Evolutionary conservation across 2,797 vertebrate species (phyloP).

Genomic region (Trachurus trachurus): DNA sequence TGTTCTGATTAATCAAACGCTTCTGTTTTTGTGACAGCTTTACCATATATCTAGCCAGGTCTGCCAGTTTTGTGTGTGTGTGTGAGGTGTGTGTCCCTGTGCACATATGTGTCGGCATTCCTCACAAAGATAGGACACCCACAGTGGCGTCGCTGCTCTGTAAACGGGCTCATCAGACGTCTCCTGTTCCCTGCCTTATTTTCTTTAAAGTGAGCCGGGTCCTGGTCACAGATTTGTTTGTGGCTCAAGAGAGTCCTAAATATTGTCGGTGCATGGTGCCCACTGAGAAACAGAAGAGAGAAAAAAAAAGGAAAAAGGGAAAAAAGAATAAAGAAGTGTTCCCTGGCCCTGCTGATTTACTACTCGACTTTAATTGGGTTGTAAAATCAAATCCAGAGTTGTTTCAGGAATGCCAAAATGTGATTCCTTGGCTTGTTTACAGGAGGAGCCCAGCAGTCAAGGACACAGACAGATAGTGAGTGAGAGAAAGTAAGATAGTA

Average conservation of each 20-base stretch:
- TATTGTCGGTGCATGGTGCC: constrained; percentile 58
- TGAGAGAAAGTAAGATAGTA: constrained; percentile 61
- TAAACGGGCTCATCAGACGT: constrained; percentile 69
- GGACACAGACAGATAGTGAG: constrained; percentile 72
- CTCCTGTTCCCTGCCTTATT: constrained; percentile 41
- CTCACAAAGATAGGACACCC: constrained; percentile 54
- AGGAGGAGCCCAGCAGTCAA: constrained; percentile 83
- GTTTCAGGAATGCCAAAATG: constrained; percentile 86
- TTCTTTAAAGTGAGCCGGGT: constrained; percentile 54
- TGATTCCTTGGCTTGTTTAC: constrained; percentile 82
- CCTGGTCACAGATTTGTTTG: constrained; percentile 71
- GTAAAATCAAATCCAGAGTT: constrained; percentile 87
- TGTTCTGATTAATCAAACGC: constrained; percentile 80
- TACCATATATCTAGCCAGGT: constrained; percentile 61
- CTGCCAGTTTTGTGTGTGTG: constrained; percentile 40
- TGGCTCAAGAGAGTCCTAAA: constrained; percentile 70
- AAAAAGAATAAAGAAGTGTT: constrained; percentile 54
- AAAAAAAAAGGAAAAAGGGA: constrained; percentile 17
- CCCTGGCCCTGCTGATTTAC: constrained; percentile 80
- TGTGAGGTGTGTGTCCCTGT: constrained; percentile 3
- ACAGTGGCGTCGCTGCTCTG: constrained; percentile 66
- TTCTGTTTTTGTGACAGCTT: constrained; percentile 76
- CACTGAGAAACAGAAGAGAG: constrained; percentile 23
- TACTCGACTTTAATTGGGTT: constrained; percentile 86
- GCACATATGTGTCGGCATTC: constrained; percentile 53